phyloP scores from a whole-genome alignment of 2,888 invertebrate genomes.

The Coronaproctus castanopsis region DNA sequence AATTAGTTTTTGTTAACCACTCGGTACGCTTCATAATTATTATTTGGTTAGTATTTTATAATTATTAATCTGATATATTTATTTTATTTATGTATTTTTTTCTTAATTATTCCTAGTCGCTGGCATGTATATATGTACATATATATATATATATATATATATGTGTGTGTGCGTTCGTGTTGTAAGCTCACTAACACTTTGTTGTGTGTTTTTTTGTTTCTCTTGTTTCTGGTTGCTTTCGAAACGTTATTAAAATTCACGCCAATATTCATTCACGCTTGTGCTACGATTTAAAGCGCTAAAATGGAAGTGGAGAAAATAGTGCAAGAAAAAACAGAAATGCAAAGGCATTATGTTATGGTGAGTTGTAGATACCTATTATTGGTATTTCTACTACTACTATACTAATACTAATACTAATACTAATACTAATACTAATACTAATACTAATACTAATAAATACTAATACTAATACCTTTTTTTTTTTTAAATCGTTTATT shows the following conservation, averaged over 20 bases:
- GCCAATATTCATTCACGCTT: no score
- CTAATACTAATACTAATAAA: background rate
- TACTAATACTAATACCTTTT: background rate
- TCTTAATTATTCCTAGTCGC: background rate
- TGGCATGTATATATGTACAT: constrained; percentile 1
- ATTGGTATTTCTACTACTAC: constrained; percentile 9
- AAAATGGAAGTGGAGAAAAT: constrained; percentile 72
- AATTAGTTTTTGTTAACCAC: no score
- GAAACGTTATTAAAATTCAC: constrained; percentile 19
- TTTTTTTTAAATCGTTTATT: no score
- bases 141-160: constrained; percentile 7
- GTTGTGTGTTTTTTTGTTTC: constrained; percentile 17
- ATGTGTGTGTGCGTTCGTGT: constrained; percentile 8
- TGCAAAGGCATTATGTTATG: constrained; percentile 76
- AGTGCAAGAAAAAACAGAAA: constrained; percentile 67
- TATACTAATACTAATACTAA: background rate
- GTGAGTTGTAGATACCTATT: constrained; percentile 33
- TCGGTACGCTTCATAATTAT: no score
- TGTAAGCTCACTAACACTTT: constrained; percentile 17
- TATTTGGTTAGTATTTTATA: no score
- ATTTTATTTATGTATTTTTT: constrained; percentile 2
- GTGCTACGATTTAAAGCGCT: constrained; percentile 7
- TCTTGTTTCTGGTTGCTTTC: constrained; percentile 21
- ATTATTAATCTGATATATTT: no score
- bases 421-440: background rate